These are phyloP conservation scores for Megalops atlanticus DNA, from an alignment of 2,113 vertebrate genomes.

Conservation along the genomic window DNA sequence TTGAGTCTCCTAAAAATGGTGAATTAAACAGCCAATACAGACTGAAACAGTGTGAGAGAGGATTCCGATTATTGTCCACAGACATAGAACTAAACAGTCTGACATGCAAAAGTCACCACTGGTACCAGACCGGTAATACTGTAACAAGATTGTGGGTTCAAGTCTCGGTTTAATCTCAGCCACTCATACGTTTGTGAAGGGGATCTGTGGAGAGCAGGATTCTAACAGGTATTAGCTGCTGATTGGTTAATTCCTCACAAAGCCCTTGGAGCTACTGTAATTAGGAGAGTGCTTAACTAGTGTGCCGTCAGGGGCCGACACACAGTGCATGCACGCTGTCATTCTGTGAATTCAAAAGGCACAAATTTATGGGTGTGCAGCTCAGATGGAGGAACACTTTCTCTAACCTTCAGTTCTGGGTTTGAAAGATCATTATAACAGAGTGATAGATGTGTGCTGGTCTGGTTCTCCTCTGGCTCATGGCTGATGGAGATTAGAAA, in stretches of 20 bases:
- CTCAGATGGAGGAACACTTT: background rate
- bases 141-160: background rate
- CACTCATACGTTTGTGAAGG: slow-evolving; percentile 44
- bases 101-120: background rate
- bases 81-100: background rate
- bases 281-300: slow-evolving; percentile 63
- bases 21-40: too few species aligned
- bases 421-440: background rate
- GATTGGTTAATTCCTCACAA: slow-evolving; percentile 62
- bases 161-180: slow-evolving; percentile 46
- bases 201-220: slow-evolving; percentile 59
- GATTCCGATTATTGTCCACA: too few species aligned
- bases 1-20: too few species aligned
- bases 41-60: too few species aligned
- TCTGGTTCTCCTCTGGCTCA: background rate
- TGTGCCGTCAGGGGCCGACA: slow-evolving; percentile 40
- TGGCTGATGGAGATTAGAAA: background rate
- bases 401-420: background rate
- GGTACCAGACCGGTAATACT: background rate
- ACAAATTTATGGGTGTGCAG: slow-evolving; percentile 32
- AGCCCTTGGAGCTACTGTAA: slow-evolving; percentile 59
- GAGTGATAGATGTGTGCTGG: background rate
- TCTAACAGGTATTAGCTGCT: slow-evolving; percentile 59
- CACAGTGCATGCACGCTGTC: background rate
- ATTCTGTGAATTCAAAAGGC: background rate